Evolutionary conservation across 1,140 invertebrate genomes (phyloP), one percentile per base, ranked within the genome.

Genomic region (Temnothorax longispinosus): DNA sequence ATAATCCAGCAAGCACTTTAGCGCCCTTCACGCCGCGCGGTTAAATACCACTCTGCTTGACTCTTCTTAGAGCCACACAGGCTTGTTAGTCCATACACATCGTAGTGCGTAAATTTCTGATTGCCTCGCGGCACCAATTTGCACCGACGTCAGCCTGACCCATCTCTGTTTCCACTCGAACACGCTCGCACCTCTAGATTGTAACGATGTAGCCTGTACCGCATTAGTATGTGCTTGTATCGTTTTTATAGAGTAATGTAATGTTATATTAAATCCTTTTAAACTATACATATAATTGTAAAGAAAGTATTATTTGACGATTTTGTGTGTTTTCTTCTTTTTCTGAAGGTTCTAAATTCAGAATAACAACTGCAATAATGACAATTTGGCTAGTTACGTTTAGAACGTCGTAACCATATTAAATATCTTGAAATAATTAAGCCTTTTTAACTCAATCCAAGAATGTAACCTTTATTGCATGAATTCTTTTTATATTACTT

Each of bases 1-100:
- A 32, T 84, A 74, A 84, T 75, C n/a, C 54, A 60, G 41, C 41
- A 38, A 32, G 41, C 32, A 41, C 77, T 78, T 50, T 4, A 54
- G 10, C 41, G 10, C 27, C 27, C 13, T 41, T 47, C 21, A 35
- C 54, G 2, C 10, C 8, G 3, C 13, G 11, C 18, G 54, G 15
- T 60, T 75, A 38, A 84, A 75, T 8, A 8, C 52, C 38, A 56
- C 69, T 75, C 69, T 35, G 52, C 80, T 38, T 50, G 11, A 44
- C 67, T 75, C 41, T 60, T 60, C 41, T 74, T 82, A 74, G 18
- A 74, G n/a, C 41, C 41, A 15, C n/a, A 10, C n/a, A 10, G n/a
- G 35, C 35, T 13, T 50, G 8, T 74, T 58, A 82, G 7, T 18
- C n/a, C 8, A 50, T 13, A 44, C 35, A 27, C 32, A 69, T 15